A percentile compares a stretch with the other conserved stretches of the same genome.
These are phyloP conservation scores for Lucilia cuprina DNA, from an alignment of 1,140 invertebrate species.

Conservation along the genomic window DNA sequence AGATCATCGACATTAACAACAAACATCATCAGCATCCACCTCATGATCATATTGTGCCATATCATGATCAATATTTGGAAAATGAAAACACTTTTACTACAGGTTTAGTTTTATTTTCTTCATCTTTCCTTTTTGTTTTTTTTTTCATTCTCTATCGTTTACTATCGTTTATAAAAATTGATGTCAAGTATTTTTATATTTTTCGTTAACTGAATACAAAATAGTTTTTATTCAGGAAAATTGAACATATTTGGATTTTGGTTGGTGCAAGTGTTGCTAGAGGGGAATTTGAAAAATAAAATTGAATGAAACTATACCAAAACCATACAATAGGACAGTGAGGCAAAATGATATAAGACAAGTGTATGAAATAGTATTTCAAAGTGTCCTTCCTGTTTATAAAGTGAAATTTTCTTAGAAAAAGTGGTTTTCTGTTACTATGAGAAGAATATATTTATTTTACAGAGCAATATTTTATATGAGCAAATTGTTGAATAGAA, in stretches of 20 bases:
- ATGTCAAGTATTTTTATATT: constrained; percentile 30
- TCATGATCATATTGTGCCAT: constrained; percentile 25
- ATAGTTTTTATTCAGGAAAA: neutral
- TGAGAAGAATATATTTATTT: no score
- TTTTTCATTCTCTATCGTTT: no score
- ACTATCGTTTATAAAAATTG: constrained; percentile 1
- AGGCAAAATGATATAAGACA: no score
- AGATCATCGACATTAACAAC: neutral
- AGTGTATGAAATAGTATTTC: no score
- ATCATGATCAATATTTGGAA: constrained; percentile 33
- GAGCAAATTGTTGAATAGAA: no score
- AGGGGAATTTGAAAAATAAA: neutral
- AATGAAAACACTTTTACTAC: constrained; percentile 34
- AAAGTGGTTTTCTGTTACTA: no score
- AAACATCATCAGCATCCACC: neutral
- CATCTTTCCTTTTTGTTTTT: neutral
- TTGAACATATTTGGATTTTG: neutral
- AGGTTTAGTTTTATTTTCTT: neutral
- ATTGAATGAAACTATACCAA: no score
- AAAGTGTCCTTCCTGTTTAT: no score
- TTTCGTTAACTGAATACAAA: constrained; percentile 24
- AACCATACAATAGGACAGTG: no score
- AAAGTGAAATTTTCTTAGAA: no score
- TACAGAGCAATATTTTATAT: no score
- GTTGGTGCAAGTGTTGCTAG: neutral